Conservation (phyloP, 2,113 vertebrate genomes). For the Uria lomvia region DNA sequence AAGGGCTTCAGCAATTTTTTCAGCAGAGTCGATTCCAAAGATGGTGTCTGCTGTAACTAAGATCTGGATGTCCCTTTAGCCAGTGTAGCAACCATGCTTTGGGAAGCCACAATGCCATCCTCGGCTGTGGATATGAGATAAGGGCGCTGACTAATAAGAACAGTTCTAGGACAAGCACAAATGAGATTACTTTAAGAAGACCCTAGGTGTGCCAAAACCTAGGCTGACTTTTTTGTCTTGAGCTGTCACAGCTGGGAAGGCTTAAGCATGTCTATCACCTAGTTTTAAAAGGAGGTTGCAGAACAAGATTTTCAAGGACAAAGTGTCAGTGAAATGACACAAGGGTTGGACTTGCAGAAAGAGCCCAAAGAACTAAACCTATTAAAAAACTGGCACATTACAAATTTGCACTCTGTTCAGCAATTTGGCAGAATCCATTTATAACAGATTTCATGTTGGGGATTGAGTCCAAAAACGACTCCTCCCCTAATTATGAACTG, state of each 20-base stretch:
- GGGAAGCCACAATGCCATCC: conserved; percentile 55
- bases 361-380: conserved; percentile 66
- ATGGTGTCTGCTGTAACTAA: conserved; percentile 63
- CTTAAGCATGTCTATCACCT: conserved; percentile 6
- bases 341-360: conserved; percentile 57
- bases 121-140: conserved; percentile 67
- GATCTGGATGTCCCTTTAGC: conserved; percentile 54
- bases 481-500: conserved; percentile 73
- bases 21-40: conserved; percentile 52
- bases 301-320: conserved; percentile 64
- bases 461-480: conserved; percentile 68
- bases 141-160: conserved; percentile 62
- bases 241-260: conserved; percentile 35
- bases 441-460: conserved; percentile 74
- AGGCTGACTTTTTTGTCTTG: conserved; percentile 54
- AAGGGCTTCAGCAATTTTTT: conserved; percentile 42
- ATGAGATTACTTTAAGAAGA: conserved; percentile 65
- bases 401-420: conserved; percentile 57
- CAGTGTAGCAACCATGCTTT: not conserved
- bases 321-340: conserved; percentile 60
- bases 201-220: conserved; percentile 63
- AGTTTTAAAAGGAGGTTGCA: not conserved
- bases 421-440: conserved; percentile 74
- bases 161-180: conserved; percentile 63
- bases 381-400: conserved; percentile 74